These are phyloP conservation scores for Chauna torquata DNA, from an alignment of 2,113 vertebrate species.

Conservation along the genomic window DNA sequence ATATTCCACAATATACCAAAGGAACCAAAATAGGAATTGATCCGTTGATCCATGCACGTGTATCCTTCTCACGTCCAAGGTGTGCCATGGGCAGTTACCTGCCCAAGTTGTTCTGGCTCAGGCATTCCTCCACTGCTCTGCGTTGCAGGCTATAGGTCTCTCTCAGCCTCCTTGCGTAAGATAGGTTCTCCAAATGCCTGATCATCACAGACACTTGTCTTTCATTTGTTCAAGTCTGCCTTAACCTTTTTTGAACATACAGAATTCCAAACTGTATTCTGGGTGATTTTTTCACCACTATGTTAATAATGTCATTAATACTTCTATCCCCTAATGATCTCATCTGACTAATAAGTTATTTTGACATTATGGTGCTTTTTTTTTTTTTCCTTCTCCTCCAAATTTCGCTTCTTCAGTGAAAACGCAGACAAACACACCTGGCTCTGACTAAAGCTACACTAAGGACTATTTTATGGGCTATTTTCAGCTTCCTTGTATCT, in stretches of 20 bases:
- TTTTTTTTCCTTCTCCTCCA: too few relatives aligned
- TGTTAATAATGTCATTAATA: neutral
- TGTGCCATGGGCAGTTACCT: neutral
- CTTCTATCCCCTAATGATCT: neutral
- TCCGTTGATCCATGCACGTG: accelerated
- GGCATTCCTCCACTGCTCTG: neutral
- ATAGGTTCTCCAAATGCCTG: neutral
- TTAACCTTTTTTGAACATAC: neutral
- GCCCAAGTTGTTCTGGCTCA: too few relatives aligned
- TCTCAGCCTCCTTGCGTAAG: neutral
- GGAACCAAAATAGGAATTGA: neutral
- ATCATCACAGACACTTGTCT: neutral
- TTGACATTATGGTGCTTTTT: neutral
- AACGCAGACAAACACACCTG: neutral
- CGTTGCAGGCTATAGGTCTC: neutral
- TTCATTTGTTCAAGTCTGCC: neutral
- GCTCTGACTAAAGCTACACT: neutral
- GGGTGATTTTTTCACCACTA: neutral
- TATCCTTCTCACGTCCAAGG: too few relatives aligned
- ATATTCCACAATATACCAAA: neutral
- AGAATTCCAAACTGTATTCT: neutral
- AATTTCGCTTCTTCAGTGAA: neutral
- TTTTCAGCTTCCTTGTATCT: neutral
- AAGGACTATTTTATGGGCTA: neutral
- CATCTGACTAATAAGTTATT: neutral